phyloP scores from a whole-genome alignment of 2,797 vertebrate genomes.

The Pseudochirops cupreus region DNA sequence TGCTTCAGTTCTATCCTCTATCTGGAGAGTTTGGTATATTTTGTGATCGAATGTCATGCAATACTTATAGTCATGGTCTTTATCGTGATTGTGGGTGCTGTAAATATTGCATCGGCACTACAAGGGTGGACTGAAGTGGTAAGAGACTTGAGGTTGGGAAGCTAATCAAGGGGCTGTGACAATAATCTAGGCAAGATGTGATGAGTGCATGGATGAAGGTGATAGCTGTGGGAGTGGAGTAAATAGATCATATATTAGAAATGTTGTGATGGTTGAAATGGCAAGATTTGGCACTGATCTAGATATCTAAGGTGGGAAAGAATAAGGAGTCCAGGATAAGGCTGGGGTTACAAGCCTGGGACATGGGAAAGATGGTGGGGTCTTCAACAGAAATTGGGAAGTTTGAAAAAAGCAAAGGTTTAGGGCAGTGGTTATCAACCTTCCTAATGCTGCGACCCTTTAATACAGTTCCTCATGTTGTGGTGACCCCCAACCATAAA shows the following conservation, averaged over 20 bases:
- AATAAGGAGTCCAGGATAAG: neutral
- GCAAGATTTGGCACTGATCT: neutral
- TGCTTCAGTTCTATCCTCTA: too few relatives aligned
- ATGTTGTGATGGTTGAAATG: neutral
- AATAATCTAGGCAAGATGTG: neutral
- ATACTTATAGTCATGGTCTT: too few relatives aligned
- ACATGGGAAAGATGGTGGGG: neutral
- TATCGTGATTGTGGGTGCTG: too few relatives aligned
- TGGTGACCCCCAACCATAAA: neutral
- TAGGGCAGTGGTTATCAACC: neutral
- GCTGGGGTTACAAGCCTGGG: neutral
- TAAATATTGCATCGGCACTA: too few relatives aligned
- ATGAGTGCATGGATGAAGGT: neutral
- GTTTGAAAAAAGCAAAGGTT: neutral
- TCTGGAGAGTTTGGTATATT: too few relatives aligned
- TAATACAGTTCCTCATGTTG: too few relatives aligned
- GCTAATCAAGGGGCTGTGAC: neutral
- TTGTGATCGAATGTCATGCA: too few relatives aligned
- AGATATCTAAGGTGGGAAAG: neutral
- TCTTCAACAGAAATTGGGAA: neutral
- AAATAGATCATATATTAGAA: neutral
- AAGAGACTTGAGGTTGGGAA: neutral
- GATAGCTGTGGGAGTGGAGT: neutral
- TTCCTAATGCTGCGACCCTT: too few relatives aligned
- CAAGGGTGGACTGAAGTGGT: too few relatives aligned